Conservation (phyloP, 2,797 vertebrate species). For the Crenuchus spilurus region DNA sequence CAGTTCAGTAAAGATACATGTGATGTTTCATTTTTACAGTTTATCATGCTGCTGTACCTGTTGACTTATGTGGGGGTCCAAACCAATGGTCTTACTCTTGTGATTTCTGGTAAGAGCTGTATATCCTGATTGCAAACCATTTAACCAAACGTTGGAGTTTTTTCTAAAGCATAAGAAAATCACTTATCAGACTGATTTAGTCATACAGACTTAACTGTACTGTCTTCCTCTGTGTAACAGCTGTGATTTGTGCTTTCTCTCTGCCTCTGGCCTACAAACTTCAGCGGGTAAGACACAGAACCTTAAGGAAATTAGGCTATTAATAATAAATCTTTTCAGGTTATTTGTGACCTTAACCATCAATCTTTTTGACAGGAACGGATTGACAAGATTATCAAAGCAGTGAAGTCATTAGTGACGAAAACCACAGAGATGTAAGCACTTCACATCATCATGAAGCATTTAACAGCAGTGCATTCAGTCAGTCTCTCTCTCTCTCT, state of each 20-base stretch:
- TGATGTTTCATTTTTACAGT: constrained; percentile 71
- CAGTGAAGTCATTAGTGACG: constrained; percentile 76
- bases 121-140: too few relatives aligned
- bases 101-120: constrained; percentile 81
- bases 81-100: constrained; percentile 87
- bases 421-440: constrained; percentile 85
- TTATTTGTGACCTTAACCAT: constrained; percentile 8
- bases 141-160: too few relatives aligned
- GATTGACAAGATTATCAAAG: constrained; percentile 81
- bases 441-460: not conserved
- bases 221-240: constrained; percentile 67
- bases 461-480: too few relatives aligned
- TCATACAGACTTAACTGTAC: not conserved
- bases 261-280: constrained; percentile 88
- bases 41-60: constrained; percentile 86
- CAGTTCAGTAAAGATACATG: too few relatives aligned
- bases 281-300: constrained; percentile 80
- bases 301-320: constrained; percentile 1
- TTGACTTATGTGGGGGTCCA: constrained; percentile 84
- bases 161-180: not conserved
- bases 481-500: too few relatives aligned
- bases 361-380: constrained; percentile 74
- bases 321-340: not conserved
- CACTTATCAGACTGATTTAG: not conserved
- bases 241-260: constrained; percentile 85